Conservation (phyloP, 2,113 vertebrate species). For the Oncorhynchus masou region DNA sequence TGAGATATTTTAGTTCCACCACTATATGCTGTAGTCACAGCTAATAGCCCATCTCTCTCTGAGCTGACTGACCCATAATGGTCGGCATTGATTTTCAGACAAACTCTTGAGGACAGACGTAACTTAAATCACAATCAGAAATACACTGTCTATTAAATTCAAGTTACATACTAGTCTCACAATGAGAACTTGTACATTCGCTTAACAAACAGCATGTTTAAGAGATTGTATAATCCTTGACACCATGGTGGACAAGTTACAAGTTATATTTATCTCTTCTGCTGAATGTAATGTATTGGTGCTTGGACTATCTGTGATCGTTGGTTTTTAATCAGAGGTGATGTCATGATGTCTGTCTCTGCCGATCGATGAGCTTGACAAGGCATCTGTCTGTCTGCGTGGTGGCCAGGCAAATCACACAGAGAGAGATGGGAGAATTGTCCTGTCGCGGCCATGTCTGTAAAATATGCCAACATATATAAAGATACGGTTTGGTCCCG, state of each 20-base stretch:
- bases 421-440: not conserved
- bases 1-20: not conserved
- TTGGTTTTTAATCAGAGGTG: not conserved
- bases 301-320: not conserved
- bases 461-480: conserved; percentile 59
- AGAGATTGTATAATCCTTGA: not conserved
- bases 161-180: not conserved
- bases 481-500: conserved; percentile 67
- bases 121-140: not conserved
- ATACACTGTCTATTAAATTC: not conserved
- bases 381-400: conserved; percentile 15
- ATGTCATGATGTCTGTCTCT: conserved; percentile 5
- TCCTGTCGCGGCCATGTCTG: conserved; percentile 20
- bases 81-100: not conserved
- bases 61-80: not conserved
- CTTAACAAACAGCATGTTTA: not conserved
- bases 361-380: conserved; percentile 4
- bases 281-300: not conserved
- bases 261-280: too few species aligned
- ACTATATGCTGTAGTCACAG: not conserved
- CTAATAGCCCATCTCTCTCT: not conserved
- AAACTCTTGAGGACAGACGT: not conserved
- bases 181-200: not conserved
- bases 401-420: not conserved
- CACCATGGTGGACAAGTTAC: too few species aligned